Base-by-base conservation (phyloP, 2,797 vertebrate species). In the Myoxocephalus aenaeus region DNA sequence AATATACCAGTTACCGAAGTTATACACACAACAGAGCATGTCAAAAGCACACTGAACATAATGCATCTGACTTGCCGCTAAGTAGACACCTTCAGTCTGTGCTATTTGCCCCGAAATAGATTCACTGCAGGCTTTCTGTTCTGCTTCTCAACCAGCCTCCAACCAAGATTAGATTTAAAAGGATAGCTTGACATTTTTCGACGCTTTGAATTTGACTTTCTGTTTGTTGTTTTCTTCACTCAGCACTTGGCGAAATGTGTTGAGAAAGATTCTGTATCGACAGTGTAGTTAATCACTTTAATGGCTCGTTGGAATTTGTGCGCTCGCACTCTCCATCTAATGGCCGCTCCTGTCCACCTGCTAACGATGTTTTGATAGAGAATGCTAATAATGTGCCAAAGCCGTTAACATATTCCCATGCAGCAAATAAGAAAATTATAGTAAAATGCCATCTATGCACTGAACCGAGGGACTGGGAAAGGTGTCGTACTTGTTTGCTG, bases 51-150 rank as follows among this genome's bases (percentile, higher is more conserved):
- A 76, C 59, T 56, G 25, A 86, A 79, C 66, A 79, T 72, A 83
- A 79, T 80, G 70, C 65, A 73, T 78, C 67, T 65, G 74, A 78
- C 79, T 72, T 75, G 77, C 72, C 61, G 44, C 70, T 75, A 76
- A 87, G 86, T 65, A 87, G 77, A 82, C 82, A 84, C 66, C 71
- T 74, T 86, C 81, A 82, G 77, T 80, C 73, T 80, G 64, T 69
- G 80, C 77, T 66, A 65, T 86, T 85, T 85, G 53, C 73, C 54
- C 69, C 18, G 67, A 82, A 90, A 89, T 85, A 89, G 77, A 84
- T 9, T 61, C 57, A 85, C 64, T 83, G 77, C 76, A 78, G 73
- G 48, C 56, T 75, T 61, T n/a, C 70, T 84, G 61, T 63, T 85
- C 68, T 66, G 32, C 10, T 1, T 75, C 75, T 76, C 69, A 79